A percentile compares a stretch with the other conserved stretches of the same genome.
These are phyloP conservation scores for Thunnus albacares DNA, from an alignment of 2,797 vertebrate genomes.

Conservation along the genomic window DNA sequence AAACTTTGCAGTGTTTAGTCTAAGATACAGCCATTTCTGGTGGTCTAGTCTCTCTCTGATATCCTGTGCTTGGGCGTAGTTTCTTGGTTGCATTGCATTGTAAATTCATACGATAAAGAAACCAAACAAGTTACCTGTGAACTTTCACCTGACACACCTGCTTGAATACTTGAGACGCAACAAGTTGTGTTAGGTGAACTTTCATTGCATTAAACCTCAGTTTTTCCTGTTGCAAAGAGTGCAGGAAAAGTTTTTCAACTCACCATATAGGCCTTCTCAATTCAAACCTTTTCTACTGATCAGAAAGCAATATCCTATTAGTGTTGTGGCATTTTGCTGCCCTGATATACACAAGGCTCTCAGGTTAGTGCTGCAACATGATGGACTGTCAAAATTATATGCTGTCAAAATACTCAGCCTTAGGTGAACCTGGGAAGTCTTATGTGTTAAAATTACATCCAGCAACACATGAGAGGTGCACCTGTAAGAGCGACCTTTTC, in stretches of 20 bases:
- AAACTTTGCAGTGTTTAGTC: background rate
- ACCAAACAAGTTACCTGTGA: background rate
- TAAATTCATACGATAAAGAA: background rate
- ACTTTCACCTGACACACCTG: slow-evolving; percentile 28
- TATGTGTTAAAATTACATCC: background rate
- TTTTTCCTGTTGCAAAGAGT: background rate
- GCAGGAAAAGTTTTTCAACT: too few species aligned
- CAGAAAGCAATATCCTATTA: background rate
- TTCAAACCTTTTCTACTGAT: background rate
- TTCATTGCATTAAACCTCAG: background rate
- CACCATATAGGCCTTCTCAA: background rate
- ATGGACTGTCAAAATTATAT: background rate
- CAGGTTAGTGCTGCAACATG: background rate
- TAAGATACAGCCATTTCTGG: background rate
- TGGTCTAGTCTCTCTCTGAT: too few species aligned
- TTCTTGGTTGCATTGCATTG: background rate
- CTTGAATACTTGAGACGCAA: background rate
- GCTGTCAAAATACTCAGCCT: background rate
- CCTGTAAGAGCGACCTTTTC: background rate
- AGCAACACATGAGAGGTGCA: background rate
- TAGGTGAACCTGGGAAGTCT: background rate
- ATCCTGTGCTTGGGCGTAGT: accelerated
- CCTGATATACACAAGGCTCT: too few species aligned
- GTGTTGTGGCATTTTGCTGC: too few species aligned
- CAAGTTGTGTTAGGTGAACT: background rate